Base-by-base conservation (phyloP, 2,888 invertebrate species). In the Cyrtodaria siliqua region DNA sequence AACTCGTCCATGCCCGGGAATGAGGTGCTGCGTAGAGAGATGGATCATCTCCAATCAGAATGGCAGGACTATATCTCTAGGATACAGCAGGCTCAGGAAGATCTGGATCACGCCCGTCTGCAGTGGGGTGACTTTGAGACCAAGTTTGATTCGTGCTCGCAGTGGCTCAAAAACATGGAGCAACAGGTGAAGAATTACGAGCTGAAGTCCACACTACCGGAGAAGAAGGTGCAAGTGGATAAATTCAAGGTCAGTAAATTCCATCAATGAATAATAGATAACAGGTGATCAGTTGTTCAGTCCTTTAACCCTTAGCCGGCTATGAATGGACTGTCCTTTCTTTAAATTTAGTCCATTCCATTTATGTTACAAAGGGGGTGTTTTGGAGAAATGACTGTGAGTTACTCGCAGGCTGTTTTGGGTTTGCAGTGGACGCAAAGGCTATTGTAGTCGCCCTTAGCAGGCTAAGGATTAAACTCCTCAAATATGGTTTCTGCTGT, bases 11-110 rank as follows among this genome's bases (percentile, higher is more conserved):
- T 98, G 0, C 95, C 82, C 89, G 98, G 98, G 0, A 95, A 96
- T 63, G 98, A 98, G 89, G 95, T 95, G 59, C 97, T 98, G 61
- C 97, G 97, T 86, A 95, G 95, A 26, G 96, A 97, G 93, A 94
- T 98, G 82, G 97, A 97, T 92, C 97, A 97, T 89, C 94, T 98
- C 33, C 97, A 98, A 93, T 96, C 95, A 71, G 97, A 98, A 88
- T 98, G 98, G 98, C 97, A 90, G 33, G 85, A 86, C 56, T 90
- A 89, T 63, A 66, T 79, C 4, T 79, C 86, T 33, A 82, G 87
- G 26, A 85, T 90, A 82, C 78, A 83, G 63, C 79, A 77, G 76
- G 88, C 89, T 14, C 86, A 89, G 61, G 95, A 97, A 66, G 96
- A 97, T 85, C 94, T 98, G 40, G 96, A 97, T 93, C 95, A 96